Evolutionary conservation across 1,140 invertebrate species (phyloP), one percentile per base, ranked within the genome.

Genomic region (Lordiphosa clarofinis): DNA sequence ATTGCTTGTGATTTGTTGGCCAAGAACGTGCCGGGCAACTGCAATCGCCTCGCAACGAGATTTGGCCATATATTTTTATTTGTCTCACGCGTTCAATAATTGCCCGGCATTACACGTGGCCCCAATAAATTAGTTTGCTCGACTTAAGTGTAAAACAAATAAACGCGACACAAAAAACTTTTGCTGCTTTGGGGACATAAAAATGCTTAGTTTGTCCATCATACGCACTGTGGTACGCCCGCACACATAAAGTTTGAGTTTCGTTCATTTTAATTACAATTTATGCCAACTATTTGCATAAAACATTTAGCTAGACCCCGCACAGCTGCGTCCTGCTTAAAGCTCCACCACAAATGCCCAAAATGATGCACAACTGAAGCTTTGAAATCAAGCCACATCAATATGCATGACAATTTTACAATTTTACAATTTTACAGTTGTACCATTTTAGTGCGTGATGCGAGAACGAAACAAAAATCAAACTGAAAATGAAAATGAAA

Each of bases 1-100:
- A 84, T 84, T 84, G 78, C 78, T 78, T 86, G 78, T 84, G 78
- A 84, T 84, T 84, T 84, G 78, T 84, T 84, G 75, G 73, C 73
- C 79, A 57, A 82, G 71, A 78, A 84, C 78, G 78, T 84, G 78
- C 60, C 58, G 58, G 69, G 58, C 78, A 84, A 84, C 73, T 84
- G 79, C 79, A 84, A 84, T 84, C 84, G 78, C 79, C 73, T 71
- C 37, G 50, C 33, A 55, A 33, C 56, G 40, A 64, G 38, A 70
- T 44, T 73, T 65, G 67, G 62, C 47, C 31, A 82, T 78, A 73
- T 70, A 73, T 78, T 84, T 84, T 84, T 84, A 84, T 84, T 84
- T 84, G 73, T 58, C 79, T 84, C 78, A 84, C 79, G 79, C 78
- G 73, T 86, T 84, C 78, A 84, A 84, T 84, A 84, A 84, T 84